These are phyloP conservation scores for Margaritifera margaritifera DNA, from an alignment of 2,888 invertebrate species.

Conservation along the genomic window DNA sequence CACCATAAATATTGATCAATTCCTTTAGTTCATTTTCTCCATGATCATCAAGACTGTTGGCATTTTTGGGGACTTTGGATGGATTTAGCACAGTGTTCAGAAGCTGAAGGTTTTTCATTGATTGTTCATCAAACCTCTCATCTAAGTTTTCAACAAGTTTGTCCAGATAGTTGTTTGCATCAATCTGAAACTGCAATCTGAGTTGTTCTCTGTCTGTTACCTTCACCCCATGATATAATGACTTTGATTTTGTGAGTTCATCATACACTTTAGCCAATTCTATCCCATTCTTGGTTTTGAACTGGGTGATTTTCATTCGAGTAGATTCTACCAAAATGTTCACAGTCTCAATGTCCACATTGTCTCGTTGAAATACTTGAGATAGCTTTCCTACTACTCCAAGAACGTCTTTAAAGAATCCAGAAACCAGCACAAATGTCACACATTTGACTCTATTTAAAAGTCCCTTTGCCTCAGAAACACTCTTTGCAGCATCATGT, in stretches of 20 bases:
- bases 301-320: neutral
- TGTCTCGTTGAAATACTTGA: slow-evolving; percentile 10
- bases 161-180: slow-evolving; percentile 8
- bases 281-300: slow-evolving; percentile 4
- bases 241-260: neutral
- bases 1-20: too few species aligned
- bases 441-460: slow-evolving; percentile 1
- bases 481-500: slow-evolving; percentile 8
- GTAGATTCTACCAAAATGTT: slow-evolving; percentile 1
- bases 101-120: too few species aligned
- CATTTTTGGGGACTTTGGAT: too few species aligned
- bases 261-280: neutral
- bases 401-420: slow-evolving; percentile 7
- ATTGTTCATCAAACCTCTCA: slow-evolving; percentile 11
- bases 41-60: too few species aligned
- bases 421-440: slow-evolving; percentile 7
- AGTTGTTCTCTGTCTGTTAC: slow-evolving; percentile 6
- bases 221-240: slow-evolving; percentile 3
- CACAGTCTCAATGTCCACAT: slow-evolving; percentile 2
- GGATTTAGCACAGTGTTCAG: too few species aligned
- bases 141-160: slow-evolving; percentile 8
- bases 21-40: too few species aligned
- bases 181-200: slow-evolving; percentile 14
- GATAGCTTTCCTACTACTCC: slow-evolving; percentile 5
- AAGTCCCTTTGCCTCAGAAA: slow-evolving; percentile 9